phyloP scores from a whole-genome alignment of 1,140 invertebrate genomes.

The Chionoecetes opilio region DNA sequence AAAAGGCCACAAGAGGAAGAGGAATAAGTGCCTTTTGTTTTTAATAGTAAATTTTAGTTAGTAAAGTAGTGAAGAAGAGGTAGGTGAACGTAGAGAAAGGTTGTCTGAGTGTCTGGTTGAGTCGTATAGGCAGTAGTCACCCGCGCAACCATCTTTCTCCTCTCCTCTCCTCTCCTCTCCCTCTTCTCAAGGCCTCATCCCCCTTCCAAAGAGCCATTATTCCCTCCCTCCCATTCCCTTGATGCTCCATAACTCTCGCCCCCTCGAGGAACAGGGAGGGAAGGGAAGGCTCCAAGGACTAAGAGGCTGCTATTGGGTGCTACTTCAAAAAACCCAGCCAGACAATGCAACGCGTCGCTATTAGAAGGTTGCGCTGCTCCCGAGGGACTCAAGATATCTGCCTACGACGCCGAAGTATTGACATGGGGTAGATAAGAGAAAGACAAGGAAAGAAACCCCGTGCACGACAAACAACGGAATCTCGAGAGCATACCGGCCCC shows the following conservation, averaged over 20 bases:
- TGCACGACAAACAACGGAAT: neutral
- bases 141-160: neutral
- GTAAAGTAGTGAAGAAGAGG: too few species aligned
- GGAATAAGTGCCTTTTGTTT: too few species aligned
- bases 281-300: neutral
- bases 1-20: too few species aligned
- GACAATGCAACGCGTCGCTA: neutral
- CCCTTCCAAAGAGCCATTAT: constrained; percentile 14
- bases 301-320: neutral
- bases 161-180: neutral
- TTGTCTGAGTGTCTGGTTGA: too few species aligned
- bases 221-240: constrained; percentile 14
- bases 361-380: neutral
- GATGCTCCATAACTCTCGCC: constrained; percentile 4
- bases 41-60: too few species aligned
- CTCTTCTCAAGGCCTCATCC: neutral
- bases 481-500: constrained; percentile 1
- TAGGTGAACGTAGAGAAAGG: too few species aligned
- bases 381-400: neutral
- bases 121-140: neutral
- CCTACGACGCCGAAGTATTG: too few species aligned
- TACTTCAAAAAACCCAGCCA: constrained; percentile 28
- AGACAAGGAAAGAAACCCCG: constrained; percentile 21
- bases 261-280: neutral
- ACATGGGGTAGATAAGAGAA: neutral